A percentile compares a stretch with the other conserved stretches of the same genome.
phyloP scores from a whole-genome alignment of 1,140 invertebrate species.

The Cherax quadricarinatus region DNA sequence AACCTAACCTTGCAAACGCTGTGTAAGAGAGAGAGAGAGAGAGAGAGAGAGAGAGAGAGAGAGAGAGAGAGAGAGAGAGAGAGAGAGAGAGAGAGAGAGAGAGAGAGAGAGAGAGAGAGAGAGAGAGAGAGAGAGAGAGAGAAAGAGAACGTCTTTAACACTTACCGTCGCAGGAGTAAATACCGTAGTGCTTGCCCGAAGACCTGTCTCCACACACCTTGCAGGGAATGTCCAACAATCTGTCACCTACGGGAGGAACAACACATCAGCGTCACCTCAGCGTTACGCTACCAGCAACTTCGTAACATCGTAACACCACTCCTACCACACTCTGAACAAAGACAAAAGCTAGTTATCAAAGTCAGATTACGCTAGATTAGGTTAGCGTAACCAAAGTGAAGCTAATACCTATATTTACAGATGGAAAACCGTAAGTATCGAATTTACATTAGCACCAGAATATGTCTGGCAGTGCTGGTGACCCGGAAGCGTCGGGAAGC shows the following conservation, averaged over 20 bases:
- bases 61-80: slow-evolving; percentile 51
- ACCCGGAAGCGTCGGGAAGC: no score
- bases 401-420: no score
- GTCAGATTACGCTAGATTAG: no score
- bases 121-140: slow-evolving; percentile 57
- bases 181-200: slow-evolving; percentile 97
- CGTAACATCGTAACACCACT: no score
- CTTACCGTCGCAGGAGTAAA: slow-evolving; percentile 97
- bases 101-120: slow-evolving; percentile 53
- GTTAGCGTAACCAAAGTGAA: no score
- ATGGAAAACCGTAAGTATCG: no score
- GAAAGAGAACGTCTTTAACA: slow-evolving; percentile 63
- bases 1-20: no score
- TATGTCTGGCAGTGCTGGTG: no score
- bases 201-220: slow-evolving; percentile 97
- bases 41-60: slow-evolving; percentile 49
- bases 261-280: background rate
- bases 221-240: slow-evolving; percentile 95
- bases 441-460: no score
- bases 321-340: no score
- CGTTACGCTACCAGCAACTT: no score
- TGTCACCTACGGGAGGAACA: slow-evolving; percentile 83
- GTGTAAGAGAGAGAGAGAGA: slow-evolving; percentile 28
- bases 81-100: slow-evolving; percentile 46
- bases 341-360: no score